Base-by-base conservation (phyloP, 2,888 invertebrate genomes). In the Oscheius sp. region DNA sequence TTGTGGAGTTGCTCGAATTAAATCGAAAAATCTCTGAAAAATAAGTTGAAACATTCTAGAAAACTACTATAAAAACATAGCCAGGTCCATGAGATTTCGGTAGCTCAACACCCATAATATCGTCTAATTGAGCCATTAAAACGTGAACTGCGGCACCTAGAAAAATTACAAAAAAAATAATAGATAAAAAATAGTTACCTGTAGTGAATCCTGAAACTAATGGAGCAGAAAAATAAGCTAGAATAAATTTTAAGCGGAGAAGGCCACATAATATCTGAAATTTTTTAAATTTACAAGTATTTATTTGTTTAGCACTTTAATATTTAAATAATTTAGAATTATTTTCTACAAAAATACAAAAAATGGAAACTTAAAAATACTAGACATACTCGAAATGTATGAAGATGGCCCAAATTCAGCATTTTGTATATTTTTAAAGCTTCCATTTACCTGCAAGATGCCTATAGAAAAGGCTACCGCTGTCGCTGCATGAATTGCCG, bases 191-290 rank as follows among this genome's bases (percentile, higher is more conserved):
- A n/a, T 0, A 17, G 14, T 26, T 33, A 64, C 51, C 57, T 65
- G 72, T 28, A 76, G 81, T 78, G 82, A 73, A 70, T 5, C 62
- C 62, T 12, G 57, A 65, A 8, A 67, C 68, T 12, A 69, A 47
- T 2, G 64, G 66, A 65, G 84, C 83, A 14, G 82, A 82, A 51
- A 82, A 81, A 70, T 86, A 87, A 2, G 82, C 77, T 1, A 86
- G 75, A 2, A 87, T 50, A 38, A 85, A 80, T 22, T 87, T 86
- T 26, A 87, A 88, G 20, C 91, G 90, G 56, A 92, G 88, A 61
- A 91, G 80, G 87, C 91, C 93, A 92, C 94, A 92, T 9, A 90
- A 70, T n/a, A 92, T 80, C 92, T 93, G 71, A 47, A 22, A 20
- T 20, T 4, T 3, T 47, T 17, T 45, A 12, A 12, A 0, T 14